These are phyloP conservation scores for Lipotes vexillifer DNA, from an alignment of 2,113 vertebrate genomes.

Conservation along the genomic window DNA sequence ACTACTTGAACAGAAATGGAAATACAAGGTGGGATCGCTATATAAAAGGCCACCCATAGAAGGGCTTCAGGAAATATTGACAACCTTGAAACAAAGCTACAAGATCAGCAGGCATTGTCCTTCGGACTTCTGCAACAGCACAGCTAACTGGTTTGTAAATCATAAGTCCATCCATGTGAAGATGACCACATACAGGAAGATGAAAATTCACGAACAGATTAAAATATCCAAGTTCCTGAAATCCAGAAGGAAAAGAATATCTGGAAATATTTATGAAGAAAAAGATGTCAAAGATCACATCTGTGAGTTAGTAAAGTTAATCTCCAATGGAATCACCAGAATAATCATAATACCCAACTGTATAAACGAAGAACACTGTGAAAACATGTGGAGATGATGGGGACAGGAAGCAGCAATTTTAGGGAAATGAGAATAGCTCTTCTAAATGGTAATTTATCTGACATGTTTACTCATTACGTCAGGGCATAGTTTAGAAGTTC, in stretches of 20 bases:
- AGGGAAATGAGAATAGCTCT: not conserved
- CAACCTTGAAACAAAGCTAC: not conserved
- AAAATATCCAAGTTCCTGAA: not conserved
- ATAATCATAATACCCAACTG: not conserved
- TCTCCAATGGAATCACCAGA: not conserved
- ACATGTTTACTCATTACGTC: conserved; percentile 38
- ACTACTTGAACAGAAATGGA: not conserved
- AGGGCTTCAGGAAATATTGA: not conserved
- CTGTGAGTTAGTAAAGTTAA: not conserved
- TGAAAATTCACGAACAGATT: not conserved
- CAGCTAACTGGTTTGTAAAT: not conserved
- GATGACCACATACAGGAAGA: not conserved
- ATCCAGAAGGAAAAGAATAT: not conserved
- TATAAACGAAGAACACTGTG: not conserved
- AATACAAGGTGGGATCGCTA: not conserved
- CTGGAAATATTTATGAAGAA: not conserved
- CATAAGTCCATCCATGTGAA: not conserved
- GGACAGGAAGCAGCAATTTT: not conserved
- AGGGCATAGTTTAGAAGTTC: not conserved
- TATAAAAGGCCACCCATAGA: not conserved
- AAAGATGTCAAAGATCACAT: not conserved
- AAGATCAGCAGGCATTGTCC: not conserved
- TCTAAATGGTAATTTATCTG: not conserved
- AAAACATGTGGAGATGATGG: not conserved
- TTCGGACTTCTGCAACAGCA: not conserved